Conservation (phyloP, 1,140 invertebrate genomes). For the Babylonia areolata region DNA sequence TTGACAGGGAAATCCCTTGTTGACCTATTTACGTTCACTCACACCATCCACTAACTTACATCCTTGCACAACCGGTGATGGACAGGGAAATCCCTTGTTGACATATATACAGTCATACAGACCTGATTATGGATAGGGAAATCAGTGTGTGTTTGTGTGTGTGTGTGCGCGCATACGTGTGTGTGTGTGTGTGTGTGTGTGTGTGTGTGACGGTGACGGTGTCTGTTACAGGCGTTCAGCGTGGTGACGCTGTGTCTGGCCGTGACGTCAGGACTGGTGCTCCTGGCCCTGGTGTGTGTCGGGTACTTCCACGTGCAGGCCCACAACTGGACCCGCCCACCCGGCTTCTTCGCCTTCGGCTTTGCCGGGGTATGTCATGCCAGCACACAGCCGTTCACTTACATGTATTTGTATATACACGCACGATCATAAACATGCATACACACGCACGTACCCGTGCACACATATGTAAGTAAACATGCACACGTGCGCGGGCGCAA, state of each 20-base stretch:
- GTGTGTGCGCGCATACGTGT: neutral
- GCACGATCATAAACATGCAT: neutral
- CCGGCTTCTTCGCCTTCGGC: slow-evolving; percentile 74
- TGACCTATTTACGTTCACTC: no score
- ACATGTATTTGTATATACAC: neutral
- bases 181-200: slow-evolving; percentile 12
- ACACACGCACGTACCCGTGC: neutral
- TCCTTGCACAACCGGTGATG: no score
- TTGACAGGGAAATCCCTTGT: no score
- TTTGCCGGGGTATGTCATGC: slow-evolving; percentile 64
- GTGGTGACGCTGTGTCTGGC: slow-evolving; percentile 67
- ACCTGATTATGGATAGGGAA: no score
- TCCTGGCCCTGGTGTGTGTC: slow-evolving; percentile 74
- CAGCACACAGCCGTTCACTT: no score
- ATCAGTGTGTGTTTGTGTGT: no score
- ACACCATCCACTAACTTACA: no score
- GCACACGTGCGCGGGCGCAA: no score
- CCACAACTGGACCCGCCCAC: slow-evolving; percentile 75
- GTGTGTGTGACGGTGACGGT: no score
- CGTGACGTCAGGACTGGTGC: slow-evolving; percentile 69
- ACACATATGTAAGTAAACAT: no score
- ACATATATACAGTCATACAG: no score
- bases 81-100: no score
- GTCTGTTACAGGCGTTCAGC: slow-evolving; percentile 67
- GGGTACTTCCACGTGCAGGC: slow-evolving; percentile 74